These are phyloP conservation scores for Peromyscus maniculatus DNA, from an alignment of 2,113 vertebrate genomes.

Conservation along the genomic window DNA sequence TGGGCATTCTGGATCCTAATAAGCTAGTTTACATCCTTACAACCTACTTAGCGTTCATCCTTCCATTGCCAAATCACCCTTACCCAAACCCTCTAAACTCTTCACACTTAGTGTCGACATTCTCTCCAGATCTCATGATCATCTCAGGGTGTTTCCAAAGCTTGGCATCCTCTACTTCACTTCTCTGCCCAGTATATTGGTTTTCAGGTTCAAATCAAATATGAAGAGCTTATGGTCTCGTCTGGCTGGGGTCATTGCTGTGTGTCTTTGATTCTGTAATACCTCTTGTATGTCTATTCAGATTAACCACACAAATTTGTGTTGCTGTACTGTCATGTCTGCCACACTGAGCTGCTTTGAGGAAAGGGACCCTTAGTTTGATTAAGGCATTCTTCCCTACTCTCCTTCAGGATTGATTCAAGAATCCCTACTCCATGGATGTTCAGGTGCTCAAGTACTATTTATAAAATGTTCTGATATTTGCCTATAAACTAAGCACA, in stretches of 20 bases:
- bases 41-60: background rate
- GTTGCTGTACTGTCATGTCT: background rate
- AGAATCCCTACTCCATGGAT: background rate
- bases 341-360: background rate
- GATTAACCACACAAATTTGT: background rate
- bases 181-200: background rate
- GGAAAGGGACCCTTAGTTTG: background rate
- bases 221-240: background rate
- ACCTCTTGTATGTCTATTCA: background rate
- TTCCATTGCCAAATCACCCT: background rate
- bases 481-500: background rate
- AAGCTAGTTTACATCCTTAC: background rate
- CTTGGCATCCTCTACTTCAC: background rate
- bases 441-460: background rate
- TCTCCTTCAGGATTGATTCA: background rate
- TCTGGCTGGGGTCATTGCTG: background rate
- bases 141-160: background rate
- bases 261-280: background rate
- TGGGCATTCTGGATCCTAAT: background rate
- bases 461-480: background rate
- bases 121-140: background rate
- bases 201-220: slow-evolving; percentile 22
- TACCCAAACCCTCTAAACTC: too few relatives aligned
- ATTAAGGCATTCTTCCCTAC: background rate
- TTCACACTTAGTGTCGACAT: background rate